Evolutionary conservation across 2,113 vertebrate genomes (phyloP).

Genomic region (Chionomys nivalis): DNA sequence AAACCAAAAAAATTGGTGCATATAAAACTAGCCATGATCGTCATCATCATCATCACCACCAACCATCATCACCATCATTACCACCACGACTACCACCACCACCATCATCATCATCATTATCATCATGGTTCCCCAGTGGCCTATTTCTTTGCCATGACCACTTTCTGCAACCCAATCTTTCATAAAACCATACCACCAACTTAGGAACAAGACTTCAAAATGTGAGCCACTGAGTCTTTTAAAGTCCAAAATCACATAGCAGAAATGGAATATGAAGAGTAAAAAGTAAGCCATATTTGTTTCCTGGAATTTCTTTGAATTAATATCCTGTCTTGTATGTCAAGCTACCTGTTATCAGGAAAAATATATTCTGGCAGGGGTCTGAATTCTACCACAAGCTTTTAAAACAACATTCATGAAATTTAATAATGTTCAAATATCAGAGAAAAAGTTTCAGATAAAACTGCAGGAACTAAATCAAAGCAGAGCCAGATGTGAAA

Average conservation of each 20-base stretch:
- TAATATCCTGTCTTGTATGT: background rate
- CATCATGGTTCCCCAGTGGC: background rate
- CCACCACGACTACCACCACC: background rate
- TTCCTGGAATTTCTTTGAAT: background rate
- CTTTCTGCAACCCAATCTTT: too few relatives aligned
- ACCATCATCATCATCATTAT: background rate
- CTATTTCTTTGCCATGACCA: background rate
- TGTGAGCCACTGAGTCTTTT: background rate
- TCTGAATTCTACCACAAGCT: background rate
- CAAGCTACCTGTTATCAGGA: too few relatives aligned
- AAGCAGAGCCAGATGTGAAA: background rate
- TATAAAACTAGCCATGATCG: background rate
- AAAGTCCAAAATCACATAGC: background rate
- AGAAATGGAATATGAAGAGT: background rate
- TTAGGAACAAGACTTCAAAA: background rate
- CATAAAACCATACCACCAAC: background rate
- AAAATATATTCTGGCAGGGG: background rate
- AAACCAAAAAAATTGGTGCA: background rate
- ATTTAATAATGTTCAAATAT: background rate
- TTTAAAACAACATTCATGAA: background rate
- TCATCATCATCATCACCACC: background rate
- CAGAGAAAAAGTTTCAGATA: background rate
- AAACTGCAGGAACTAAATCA: background rate
- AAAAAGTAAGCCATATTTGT: background rate
- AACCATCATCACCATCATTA: fast-evolving